Evolutionary conservation across 2,888 invertebrate species (phyloP).

Genomic region (Agonopterix arenella): DNA sequence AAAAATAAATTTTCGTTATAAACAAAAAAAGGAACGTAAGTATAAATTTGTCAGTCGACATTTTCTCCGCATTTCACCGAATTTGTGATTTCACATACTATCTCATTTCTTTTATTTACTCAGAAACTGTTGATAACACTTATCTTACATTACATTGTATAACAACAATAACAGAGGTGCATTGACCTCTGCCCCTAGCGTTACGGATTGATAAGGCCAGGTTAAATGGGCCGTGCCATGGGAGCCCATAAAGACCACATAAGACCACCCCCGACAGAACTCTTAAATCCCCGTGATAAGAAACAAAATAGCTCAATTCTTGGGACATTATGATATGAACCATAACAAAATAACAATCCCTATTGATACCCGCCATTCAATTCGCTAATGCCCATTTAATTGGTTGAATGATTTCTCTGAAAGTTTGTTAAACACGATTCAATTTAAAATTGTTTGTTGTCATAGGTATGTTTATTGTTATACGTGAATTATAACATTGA

Average conservation of each 20-base stretch:
- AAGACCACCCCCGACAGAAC: too few species aligned
- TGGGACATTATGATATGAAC: too few species aligned
- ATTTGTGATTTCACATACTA: too few species aligned
- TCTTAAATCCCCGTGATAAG: too few species aligned
- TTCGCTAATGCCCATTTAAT: conserved; percentile 67
- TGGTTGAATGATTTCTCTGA: conserved; percentile 52
- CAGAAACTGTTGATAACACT: too few species aligned
- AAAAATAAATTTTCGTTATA: not conserved
- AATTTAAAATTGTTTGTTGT: not conserved
- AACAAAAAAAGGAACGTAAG: too few species aligned
- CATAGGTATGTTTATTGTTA: too few species aligned
- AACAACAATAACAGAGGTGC: conserved; percentile 26
- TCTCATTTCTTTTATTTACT: too few species aligned
- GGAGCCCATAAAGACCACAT: conserved; percentile 2
- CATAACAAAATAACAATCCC: conserved; percentile 9
- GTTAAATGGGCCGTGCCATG: conserved; percentile 43
- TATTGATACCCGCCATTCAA: conserved; percentile 54
- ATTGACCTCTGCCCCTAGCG: conserved; percentile 51
- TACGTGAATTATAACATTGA: too few species aligned
- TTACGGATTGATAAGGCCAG: conserved; percentile 55
- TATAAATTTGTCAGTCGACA: not conserved
- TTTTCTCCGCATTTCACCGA: too few species aligned
- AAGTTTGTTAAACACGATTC: conserved; percentile 1
- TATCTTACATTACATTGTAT: conserved; percentile 1
- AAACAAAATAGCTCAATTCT: too few species aligned